Evolutionary conservation across 2,113 vertebrate species (phyloP), one percentile per base, ranked within the genome.

Genomic region (Scolopax mira): DNA sequence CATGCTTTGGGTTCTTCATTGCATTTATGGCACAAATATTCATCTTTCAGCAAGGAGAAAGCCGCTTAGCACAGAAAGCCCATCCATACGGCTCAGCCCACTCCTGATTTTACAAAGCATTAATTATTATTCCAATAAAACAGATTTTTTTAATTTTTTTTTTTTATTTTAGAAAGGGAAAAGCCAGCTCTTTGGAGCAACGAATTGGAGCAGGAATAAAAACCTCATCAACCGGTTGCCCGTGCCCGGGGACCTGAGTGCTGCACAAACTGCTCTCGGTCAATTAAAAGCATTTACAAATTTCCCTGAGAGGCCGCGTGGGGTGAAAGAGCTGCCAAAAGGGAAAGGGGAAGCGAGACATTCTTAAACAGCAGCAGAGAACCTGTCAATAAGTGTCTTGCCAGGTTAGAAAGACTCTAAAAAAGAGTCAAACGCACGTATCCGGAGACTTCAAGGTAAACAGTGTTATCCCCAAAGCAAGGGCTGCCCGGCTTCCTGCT

Each of bases 241-340:
- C 3, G 0, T 37, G 35, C 18, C 31, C 4, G 0, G 49, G 70
- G 39, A 61, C 37, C 46, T 4, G 10, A 67, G 41, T 9, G 2
- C 31, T 44, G 18, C 46, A 42, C 48, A 69, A 42, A 33, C 55
- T 8, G 27, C n/a, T 64, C 48, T 42, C 27, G 1, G 22, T 49
- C 77, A 75, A 62, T 55, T 69, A 35, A 75, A 86, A 87, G 4
- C 48, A 54, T 27, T 55, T 48, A 3, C n/a, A 41, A 5, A 62
- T 27, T 42, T 64, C 25, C 61, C 83, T 28, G 37, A 64, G 57
- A 77, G 55, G 31, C 62, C 31, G 31, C n/a, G 23, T 7, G 14
- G 48, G 22, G 41, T 7, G 15, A 37, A 49, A 69, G 39, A 61
- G 31, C 11, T 70, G 57, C 57, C 71, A 49, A 44, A 2, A 57